phyloP scores from a whole-genome alignment of 1,140 invertebrate species.

The Frieseomelitta varia region DNA sequence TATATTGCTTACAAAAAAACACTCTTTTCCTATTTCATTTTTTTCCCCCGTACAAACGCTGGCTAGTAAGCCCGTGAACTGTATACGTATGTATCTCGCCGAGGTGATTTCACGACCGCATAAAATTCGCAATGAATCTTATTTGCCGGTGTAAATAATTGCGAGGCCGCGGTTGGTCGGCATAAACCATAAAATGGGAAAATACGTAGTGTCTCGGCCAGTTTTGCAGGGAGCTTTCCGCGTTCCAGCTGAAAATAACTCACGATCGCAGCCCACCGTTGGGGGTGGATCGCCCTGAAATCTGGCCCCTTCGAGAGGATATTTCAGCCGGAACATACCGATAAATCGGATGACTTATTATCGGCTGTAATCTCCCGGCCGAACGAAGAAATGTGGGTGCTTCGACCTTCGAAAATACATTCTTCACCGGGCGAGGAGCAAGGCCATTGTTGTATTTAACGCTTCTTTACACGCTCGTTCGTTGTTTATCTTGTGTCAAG shows the following conservation, averaged over 20 bases:
- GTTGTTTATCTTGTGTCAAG: background rate
- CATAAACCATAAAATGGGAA: conserved; percentile 67
- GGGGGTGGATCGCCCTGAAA: conserved; percentile 34
- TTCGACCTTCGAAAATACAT: conserved; percentile 33
- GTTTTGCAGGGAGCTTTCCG: conserved; percentile 62
- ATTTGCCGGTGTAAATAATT: conserved; percentile 58
- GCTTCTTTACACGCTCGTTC: background rate
- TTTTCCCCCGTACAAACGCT: too few species aligned
- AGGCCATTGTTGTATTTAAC: background rate
- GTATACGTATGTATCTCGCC: too few species aligned
- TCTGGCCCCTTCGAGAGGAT: conserved; percentile 52
- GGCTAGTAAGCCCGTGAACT: too few species aligned
- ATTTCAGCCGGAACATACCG: conserved; percentile 43
- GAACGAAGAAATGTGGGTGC: conserved; percentile 57
- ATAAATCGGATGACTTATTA: conserved; percentile 69
- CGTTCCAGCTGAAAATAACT: conserved; percentile 66
- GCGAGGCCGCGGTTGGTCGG: conserved; percentile 66
- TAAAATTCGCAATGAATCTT: conserved; percentile 15
- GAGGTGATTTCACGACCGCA: too few species aligned
- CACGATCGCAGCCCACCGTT: conserved; percentile 51
- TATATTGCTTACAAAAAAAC: too few species aligned
- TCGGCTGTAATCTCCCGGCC: conserved; percentile 44
- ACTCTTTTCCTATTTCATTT: too few species aligned
- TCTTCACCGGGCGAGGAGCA: background rate
- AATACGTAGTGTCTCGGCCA: conserved; percentile 64